Evolutionary conservation across 2,888 invertebrate genomes (phyloP).

Genomic region (Tenthredo notha): DNA sequence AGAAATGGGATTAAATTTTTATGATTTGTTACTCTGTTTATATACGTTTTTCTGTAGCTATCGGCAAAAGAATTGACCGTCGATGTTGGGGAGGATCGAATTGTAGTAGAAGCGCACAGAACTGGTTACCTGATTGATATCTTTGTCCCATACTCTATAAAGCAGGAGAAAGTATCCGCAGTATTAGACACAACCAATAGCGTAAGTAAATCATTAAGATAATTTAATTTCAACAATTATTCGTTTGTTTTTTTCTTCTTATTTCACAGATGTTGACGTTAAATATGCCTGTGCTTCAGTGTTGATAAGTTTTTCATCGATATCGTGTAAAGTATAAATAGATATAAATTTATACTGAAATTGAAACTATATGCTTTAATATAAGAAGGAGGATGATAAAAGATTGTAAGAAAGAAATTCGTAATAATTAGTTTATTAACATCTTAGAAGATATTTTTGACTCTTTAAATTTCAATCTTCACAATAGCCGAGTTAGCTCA

Average conservation of each 20-base stretch:
- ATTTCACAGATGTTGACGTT: conserved; percentile 70
- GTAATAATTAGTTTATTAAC: conserved; percentile 38
- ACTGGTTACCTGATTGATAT: conserved; percentile 84
- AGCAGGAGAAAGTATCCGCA: conserved; percentile 80
- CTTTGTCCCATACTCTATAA: conserved; percentile 84
- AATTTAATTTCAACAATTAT: not conserved
- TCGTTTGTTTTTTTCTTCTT: not conserved
- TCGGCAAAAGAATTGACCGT: conserved; percentile 83
- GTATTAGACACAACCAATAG: conserved; percentile 80
- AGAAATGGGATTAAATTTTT: not conserved
- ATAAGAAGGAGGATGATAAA: not conserved
- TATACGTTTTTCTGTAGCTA: conserved; percentile 77
- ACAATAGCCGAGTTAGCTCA: not conserved
- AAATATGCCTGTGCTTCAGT: conserved; percentile 65
- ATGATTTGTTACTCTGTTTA: conserved; percentile 11
- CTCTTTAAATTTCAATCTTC: not conserved
- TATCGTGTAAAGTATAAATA: not conserved
- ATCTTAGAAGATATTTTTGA: conserved; percentile 25
- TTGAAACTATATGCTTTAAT: not conserved
- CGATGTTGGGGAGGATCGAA: conserved; percentile 88
- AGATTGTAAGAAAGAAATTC: conserved; percentile 5
- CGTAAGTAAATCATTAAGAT: conserved; percentile 73
- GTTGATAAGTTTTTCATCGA: conserved; percentile 28
- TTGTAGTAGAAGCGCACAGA: conserved; percentile 84
- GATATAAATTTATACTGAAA: not conserved